phyloP scores from a whole-genome alignment of 2,888 invertebrate genomes.

The Athalia circularis region DNA sequence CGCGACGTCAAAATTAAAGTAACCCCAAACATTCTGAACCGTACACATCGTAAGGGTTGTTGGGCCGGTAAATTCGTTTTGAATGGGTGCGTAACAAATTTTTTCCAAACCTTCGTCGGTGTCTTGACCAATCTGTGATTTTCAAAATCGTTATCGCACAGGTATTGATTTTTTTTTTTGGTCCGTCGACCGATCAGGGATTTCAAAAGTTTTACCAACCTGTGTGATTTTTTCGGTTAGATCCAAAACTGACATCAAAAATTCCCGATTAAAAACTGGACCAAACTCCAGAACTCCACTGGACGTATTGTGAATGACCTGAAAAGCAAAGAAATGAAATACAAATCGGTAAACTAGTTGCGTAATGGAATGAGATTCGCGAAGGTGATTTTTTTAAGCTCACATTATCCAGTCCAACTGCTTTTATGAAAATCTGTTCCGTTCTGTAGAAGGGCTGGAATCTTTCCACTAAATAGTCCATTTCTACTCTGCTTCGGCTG shows the following conservation, averaged over 20 bases:
- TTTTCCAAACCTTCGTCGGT: conserved; percentile 78
- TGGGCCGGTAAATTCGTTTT: conserved; percentile 79
- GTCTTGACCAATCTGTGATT: conserved; percentile 75
- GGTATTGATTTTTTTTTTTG: background rate
- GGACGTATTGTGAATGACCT: conserved; percentile 70
- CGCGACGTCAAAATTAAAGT: conserved; percentile 80
- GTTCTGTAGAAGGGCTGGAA: conserved; percentile 94
- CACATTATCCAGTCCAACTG: conserved; percentile 77
- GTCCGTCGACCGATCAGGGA: background rate
- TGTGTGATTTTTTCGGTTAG: conserved; percentile 81
- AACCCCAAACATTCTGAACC: conserved; percentile 88
- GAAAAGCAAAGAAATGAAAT: background rate
- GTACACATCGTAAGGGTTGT: conserved; percentile 81
- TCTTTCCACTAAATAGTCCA: conserved; percentile 89
- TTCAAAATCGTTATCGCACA: background rate
- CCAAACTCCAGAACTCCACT: conserved; percentile 79
- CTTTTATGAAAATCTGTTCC: conserved; percentile 90
- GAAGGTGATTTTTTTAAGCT: conserved; percentile 53
- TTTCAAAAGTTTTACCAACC: conserved; percentile 68
- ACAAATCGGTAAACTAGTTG: conserved; percentile 3
- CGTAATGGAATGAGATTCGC: background rate
- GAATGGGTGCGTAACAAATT: conserved; percentile 91
- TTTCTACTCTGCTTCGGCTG: conserved; percentile 88
- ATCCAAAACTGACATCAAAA: conserved; percentile 83
- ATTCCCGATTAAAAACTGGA: conserved; percentile 86